These are phyloP conservation scores for Ophion obscuratus DNA, from an alignment of 2,888 invertebrate genomes.

Conservation along the genomic window DNA sequence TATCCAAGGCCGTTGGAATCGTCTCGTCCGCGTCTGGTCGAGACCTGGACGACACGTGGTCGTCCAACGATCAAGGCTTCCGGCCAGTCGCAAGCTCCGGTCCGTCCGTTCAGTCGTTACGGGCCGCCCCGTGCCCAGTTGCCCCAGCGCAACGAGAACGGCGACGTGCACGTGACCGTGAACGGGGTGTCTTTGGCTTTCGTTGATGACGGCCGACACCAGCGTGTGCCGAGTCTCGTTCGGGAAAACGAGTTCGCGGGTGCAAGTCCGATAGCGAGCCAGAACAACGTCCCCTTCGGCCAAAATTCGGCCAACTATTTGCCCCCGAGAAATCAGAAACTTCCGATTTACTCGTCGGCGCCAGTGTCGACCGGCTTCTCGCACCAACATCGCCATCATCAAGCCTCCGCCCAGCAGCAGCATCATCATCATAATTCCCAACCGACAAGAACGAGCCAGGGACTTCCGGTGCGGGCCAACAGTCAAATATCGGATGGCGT, in stretches of 20 bases:
- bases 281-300: conserved; percentile 80
- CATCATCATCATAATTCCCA: not conserved
- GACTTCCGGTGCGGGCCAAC: conserved; percentile 45
- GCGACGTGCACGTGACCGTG: conserved; percentile 60
- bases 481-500: conserved; percentile 80
- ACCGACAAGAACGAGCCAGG: not conserved
- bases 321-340: conserved; percentile 81
- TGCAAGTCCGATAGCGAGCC: conserved; percentile 79
- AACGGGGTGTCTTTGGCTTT: conserved; percentile 62
- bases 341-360: conserved; percentile 70
- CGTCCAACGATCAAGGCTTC: conserved; percentile 68
- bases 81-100: conserved; percentile 61
- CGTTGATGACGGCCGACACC: conserved; percentile 63
- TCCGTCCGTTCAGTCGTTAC: conserved; percentile 78
- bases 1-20: conserved; percentile 72
- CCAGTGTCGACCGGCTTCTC: conserved; percentile 40
- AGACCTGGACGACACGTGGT: conserved; percentile 66
- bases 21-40: too few species aligned
- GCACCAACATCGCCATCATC: not conserved
- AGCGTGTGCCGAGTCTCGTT: conserved; percentile 75
- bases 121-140: conserved; percentile 74
- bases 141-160: conserved; percentile 46
- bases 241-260: conserved; percentile 74
- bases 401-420: not conserved
- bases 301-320: conserved; percentile 79